These are phyloP conservation scores for Echiichthys vipera DNA, from an alignment of 2,797 vertebrate species.

Conservation along the genomic window DNA sequence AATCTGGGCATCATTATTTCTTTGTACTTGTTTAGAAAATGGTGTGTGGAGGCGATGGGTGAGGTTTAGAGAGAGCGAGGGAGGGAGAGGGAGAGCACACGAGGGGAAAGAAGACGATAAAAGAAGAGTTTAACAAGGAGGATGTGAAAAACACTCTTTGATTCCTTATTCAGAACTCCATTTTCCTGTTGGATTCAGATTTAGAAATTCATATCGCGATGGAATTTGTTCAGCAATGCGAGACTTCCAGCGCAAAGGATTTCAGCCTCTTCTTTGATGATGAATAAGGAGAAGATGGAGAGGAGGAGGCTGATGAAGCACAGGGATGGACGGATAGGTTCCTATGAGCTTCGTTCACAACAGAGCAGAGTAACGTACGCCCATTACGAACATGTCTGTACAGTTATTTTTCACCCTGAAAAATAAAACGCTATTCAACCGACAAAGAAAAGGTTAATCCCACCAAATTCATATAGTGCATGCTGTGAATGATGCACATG, in stretches of 20 bases:
- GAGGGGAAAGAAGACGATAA: slow-evolving; percentile 37
- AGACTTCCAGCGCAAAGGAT: slow-evolving; percentile 55
- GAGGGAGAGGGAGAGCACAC: too few species aligned
- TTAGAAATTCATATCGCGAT: slow-evolving; percentile 72
- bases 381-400: too few species aligned
- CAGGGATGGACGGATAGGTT: slow-evolving; percentile 28
- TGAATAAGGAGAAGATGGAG: slow-evolving; percentile 34
- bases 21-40: slow-evolving; percentile 60
- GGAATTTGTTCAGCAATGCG: slow-evolving; percentile 63
- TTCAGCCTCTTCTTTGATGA: slow-evolving; percentile 56
- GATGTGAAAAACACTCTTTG: slow-evolving; percentile 58
- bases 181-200: slow-evolving; percentile 59
- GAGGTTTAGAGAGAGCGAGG: slow-evolving; percentile 31
- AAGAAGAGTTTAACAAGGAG: slow-evolving; percentile 54
- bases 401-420: slow-evolving; percentile 6
- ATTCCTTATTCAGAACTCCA: slow-evolving; percentile 69
- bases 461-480: too few species aligned
- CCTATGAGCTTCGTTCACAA: slow-evolving; percentile 31
- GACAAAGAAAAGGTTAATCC: slow-evolving; percentile 9
- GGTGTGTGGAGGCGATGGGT: slow-evolving; percentile 41
- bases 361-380: slow-evolving; percentile 10
- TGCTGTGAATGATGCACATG: neutral
- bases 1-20: slow-evolving; percentile 57
- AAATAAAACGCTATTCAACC: slow-evolving; percentile 17
- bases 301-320: slow-evolving; percentile 39